A percentile compares a stretch with the other conserved stretches of the same genome.
Conservation (phyloP, 1,140 invertebrate genomes). For the Spodoptera litura region DNA sequence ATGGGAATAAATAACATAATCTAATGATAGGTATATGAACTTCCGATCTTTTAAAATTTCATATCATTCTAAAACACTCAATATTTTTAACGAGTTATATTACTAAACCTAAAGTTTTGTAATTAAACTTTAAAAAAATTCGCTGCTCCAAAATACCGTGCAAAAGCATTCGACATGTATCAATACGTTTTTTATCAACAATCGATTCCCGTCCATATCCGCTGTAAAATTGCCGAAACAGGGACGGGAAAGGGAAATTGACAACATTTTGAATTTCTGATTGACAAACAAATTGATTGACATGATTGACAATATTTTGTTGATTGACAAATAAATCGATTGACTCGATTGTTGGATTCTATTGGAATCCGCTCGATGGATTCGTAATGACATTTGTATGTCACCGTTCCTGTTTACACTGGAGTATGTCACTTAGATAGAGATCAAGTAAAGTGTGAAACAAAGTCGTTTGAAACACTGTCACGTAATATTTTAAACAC, state of each 20-base stretch:
- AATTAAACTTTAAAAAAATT: not conserved
- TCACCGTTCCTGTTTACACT: not conserved
- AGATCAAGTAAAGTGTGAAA: too few species aligned
- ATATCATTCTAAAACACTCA: too few species aligned
- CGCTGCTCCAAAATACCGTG: not conserved
- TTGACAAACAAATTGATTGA: constrained; percentile 56
- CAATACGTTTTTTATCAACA: constrained; percentile 44
- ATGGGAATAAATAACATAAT: not conserved
- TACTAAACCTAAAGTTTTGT: too few species aligned
- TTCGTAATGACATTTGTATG: not conserved
- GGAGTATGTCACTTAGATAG: not conserved
- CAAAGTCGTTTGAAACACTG: too few species aligned
- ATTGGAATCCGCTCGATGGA: constrained; percentile 16
- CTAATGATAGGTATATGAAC: too few species aligned
- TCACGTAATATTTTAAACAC: not conserved
- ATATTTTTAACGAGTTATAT: too few species aligned
- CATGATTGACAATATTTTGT: constrained; percentile 48
- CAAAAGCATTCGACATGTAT: constrained; percentile 26
- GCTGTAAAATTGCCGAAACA: constrained; percentile 62
- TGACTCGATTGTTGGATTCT: not conserved
- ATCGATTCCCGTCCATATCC: constrained; percentile 60
- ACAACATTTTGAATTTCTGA: constrained; percentile 56
- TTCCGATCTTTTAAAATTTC: too few species aligned
- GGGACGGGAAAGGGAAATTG: constrained; percentile 56
- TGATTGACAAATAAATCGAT: constrained; percentile 32